phyloP scores from a whole-genome alignment of 2,113 vertebrate species.

The Synodontis membranacea region DNA sequence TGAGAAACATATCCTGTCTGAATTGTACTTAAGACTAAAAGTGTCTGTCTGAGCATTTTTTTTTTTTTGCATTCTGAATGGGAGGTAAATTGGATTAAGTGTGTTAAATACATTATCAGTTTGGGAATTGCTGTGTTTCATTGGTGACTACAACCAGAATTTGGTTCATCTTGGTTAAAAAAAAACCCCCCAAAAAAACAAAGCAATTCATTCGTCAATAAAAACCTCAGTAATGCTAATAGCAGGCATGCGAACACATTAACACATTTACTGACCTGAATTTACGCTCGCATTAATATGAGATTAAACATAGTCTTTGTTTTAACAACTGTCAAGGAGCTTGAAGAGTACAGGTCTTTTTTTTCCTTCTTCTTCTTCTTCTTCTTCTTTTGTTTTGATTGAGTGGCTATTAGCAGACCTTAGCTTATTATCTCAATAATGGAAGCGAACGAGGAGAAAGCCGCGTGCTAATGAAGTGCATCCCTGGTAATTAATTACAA shows the following conservation, averaged over 20 bases:
- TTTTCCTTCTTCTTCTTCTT: background rate
- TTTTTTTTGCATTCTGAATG: too few species aligned
- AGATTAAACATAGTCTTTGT: constrained; percentile 16
- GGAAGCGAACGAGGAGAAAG: constrained; percentile 45
- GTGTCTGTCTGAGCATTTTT: too few species aligned
- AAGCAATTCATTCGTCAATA: background rate
- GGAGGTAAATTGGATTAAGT: background rate
- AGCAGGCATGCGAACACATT: background rate
- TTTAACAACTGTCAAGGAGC: constrained; percentile 27
- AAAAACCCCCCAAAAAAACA: background rate
- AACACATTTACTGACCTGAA: background rate
- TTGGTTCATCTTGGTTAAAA: background rate
- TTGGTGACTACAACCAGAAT: background rate
- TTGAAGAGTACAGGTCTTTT: constrained; percentile 12
- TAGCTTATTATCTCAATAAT: constrained; percentile 51
- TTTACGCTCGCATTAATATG: background rate
- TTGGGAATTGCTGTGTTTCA: background rate
- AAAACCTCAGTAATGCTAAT: background rate
- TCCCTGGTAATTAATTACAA: constrained; percentile 51
- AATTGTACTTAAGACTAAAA: background rate
- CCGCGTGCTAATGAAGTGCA: constrained; percentile 52
- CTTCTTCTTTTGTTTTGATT: constrained; percentile 38
- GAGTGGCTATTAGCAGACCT: constrained; percentile 49
- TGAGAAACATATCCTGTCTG: too few species aligned
- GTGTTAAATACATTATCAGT: background rate